Conservation (phyloP, 2,113 vertebrate species). For the Onychorhynchus coronatus region DNA sequence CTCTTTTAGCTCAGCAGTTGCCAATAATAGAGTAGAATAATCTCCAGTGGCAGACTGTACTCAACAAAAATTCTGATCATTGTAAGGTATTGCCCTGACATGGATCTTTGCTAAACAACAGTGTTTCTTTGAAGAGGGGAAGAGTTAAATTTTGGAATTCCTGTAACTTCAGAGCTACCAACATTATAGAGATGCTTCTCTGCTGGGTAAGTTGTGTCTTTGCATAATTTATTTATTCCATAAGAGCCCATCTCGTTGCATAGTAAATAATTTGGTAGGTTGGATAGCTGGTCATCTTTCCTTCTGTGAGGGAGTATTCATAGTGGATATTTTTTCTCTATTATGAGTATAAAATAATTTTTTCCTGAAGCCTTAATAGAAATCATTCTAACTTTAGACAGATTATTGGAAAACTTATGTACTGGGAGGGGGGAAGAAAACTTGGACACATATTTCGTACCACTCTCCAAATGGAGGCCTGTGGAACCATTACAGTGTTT, state of each 20-base stretch:
- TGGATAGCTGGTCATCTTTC: neutral
- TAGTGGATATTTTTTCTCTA: neutral
- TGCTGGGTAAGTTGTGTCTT: neutral
- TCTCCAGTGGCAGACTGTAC: neutral
- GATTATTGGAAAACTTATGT: neutral
- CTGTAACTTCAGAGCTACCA: neutral
- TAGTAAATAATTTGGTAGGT: neutral
- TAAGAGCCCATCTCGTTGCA: neutral
- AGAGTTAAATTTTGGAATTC: neutral
- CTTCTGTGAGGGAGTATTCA: neutral
- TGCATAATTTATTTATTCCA: neutral
- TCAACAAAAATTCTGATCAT: neutral
- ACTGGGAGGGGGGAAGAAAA: neutral
- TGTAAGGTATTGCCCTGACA: neutral
- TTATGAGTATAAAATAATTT: neutral
- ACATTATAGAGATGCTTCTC: neutral
- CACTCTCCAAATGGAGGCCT: neutral
- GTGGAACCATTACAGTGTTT: neutral
- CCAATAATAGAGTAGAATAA: neutral
- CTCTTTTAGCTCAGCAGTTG: neutral
- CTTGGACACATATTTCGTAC: neutral
- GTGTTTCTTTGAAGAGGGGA: neutral
- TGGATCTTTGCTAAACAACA: neutral
- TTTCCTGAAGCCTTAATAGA: neutral
- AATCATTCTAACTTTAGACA: neutral